phyloP scores from a whole-genome alignment of 2,113 vertebrate species.

The Hipposideros armiger region DNA sequence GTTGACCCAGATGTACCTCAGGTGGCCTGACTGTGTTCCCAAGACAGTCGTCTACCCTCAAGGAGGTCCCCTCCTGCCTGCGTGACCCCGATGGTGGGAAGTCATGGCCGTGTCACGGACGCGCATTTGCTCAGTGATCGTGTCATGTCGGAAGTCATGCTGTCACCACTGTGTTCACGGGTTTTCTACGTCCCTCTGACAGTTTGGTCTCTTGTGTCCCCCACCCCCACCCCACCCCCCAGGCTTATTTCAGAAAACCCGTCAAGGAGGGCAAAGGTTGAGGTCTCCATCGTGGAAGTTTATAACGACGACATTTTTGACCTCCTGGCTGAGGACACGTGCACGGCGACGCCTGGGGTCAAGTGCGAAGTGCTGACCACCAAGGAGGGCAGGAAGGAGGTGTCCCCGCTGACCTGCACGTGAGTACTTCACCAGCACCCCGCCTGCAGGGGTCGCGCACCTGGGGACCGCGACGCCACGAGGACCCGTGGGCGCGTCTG shows the following conservation, averaged over 20 bases:
- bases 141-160: no score
- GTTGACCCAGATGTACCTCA: neutral
- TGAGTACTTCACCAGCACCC: slow-evolving; percentile 81
- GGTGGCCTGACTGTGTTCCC: neutral
- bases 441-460: no score
- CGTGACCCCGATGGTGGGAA: neutral
- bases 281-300: slow-evolving; percentile 92
- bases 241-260: slow-evolving; percentile 92
- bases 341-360: slow-evolving; percentile 70
- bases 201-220: neutral
- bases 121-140: no score
- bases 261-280: slow-evolving; percentile 85
- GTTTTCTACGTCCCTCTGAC: neutral
- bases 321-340: slow-evolving; percentile 90
- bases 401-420: slow-evolving; percentile 85
- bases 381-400: slow-evolving; percentile 87
- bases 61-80: neutral
- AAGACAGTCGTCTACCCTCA: rapidly evolving
- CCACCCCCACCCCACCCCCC: neutral
- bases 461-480: no score
- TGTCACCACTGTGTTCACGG: rapidly evolving
- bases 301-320: slow-evolving; percentile 93
- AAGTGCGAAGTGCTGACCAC: slow-evolving; percentile 88
- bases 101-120: no score
- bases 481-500: no score